phyloP scores from a whole-genome alignment of 2,113 vertebrate species.

The Eonycteris spelaea region DNA sequence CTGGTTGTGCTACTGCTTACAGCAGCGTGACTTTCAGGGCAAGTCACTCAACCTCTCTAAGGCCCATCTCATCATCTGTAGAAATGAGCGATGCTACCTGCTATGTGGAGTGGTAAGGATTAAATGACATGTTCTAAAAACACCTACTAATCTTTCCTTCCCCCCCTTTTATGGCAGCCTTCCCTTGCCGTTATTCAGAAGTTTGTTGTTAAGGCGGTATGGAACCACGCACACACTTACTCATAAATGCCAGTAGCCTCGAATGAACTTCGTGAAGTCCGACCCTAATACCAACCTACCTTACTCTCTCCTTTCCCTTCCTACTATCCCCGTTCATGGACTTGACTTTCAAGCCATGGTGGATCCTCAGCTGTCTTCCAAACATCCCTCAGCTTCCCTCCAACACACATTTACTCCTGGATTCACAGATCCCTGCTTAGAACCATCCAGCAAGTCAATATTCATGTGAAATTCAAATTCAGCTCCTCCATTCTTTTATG shows the following conservation, averaged over 20 bases:
- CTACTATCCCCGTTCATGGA: neutral
- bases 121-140: neutral
- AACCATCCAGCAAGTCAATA: neutral
- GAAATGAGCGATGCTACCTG: neutral
- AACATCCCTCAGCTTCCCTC: neutral
- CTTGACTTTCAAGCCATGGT: neutral
- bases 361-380: neutral
- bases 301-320: neutral
- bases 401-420: neutral
- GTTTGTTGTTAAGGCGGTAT: neutral
- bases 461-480: neutral
- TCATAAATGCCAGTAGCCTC: neutral
- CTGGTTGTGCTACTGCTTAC: neutral
- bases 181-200: neutral
- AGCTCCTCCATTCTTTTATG: neutral
- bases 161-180: neutral
- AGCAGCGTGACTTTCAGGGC: neutral
- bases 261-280: neutral
- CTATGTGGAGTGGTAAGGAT: neutral
- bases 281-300: neutral
- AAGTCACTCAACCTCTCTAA: neutral
- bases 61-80: neutral
- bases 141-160: neutral
- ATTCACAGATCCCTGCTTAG: neutral
- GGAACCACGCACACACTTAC: neutral